These are phyloP conservation scores for Marmota monax DNA, from an alignment of 2,113 vertebrate species.

Conservation along the genomic window DNA sequence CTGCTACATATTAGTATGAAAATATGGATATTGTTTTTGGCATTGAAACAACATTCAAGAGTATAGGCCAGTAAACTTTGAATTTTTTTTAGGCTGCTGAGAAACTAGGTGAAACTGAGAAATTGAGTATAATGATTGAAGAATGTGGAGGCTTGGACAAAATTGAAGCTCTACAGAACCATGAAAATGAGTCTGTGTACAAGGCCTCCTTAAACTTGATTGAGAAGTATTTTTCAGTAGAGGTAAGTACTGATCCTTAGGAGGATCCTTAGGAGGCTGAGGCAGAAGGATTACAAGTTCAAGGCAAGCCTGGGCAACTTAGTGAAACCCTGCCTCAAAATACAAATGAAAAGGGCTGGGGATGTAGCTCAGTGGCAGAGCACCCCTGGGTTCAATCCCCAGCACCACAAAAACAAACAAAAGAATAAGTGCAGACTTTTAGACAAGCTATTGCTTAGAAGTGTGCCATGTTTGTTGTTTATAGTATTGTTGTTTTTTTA, in stretches of 20 bases:
- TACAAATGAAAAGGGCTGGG: background rate
- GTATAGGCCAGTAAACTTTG: background rate
- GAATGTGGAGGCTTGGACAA: slow-evolving; percentile 96
- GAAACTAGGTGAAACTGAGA: slow-evolving; percentile 95
- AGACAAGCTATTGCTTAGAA: background rate
- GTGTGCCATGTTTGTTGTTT: background rate
- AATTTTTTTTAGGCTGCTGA: slow-evolving; percentile 92
- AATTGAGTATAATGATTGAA: slow-evolving; percentile 96
- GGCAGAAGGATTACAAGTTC: background rate
- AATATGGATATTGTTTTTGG: background rate
- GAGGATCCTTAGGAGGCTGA: background rate
- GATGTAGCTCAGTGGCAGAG: background rate
- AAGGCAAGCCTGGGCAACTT: background rate
- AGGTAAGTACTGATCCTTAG: slow-evolving; percentile 87
- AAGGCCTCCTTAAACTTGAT: slow-evolving; percentile 92
- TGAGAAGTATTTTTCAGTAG: slow-evolving; percentile 95
- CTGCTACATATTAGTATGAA: background rate
- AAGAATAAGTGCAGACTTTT: background rate
- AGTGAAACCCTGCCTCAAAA: background rate
- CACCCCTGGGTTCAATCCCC: background rate
- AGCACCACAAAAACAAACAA: background rate
- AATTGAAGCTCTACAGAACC: slow-evolving; percentile 95
- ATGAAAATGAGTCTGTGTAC: slow-evolving; percentile 96
- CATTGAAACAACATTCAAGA: background rate
- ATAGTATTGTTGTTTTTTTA: background rate